Base-by-base conservation (phyloP, 2,113 vertebrate species). In the Pholis gunnellus region DNA sequence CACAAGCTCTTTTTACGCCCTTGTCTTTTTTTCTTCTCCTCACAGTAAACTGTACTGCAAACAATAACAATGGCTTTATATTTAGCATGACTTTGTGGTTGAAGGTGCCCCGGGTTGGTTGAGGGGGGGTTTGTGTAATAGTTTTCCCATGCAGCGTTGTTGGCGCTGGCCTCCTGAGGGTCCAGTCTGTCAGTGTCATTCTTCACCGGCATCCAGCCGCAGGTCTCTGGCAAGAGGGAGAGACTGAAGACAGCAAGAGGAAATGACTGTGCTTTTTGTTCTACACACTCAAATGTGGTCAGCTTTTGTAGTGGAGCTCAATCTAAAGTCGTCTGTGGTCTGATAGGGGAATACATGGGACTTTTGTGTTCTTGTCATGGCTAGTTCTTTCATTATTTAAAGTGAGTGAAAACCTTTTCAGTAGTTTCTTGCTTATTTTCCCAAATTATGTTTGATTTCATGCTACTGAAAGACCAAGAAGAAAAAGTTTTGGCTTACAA, bases 101-200 rank as follows among this genome's bases (percentile, higher is more conserved):
- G 65, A 87, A 88, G 88, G 87, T 87, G 87, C 68, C 89, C 75
- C 64, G 36, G 79, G 89, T 90, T 81, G 74, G 69, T 34, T 40
- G 65, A 48, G 78, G 81, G 40, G 83, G 84, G 79, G 77, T 52
- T 92, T 92, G 87, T 85, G 91, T 91, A 94, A 94, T 83, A 88
- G 81, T 87, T 92, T 93, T 94, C 91, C 88, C 92, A 93, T 84
- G 88, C 69, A 81, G 75, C 25, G 61, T 75, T 92, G 77, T 79
- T 83, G 86, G 84, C 70, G 46, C 64, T 78, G 75, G 83, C 54
- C 78, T 86, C 81, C 73, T 57, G 59, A 89, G 75, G 83, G 79
- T 84, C 83, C 64, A 81, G 77, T 79, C 85, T 91, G 83, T 93
- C 87, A 78, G 67, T 88, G 72, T 89, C 79, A 83, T 88, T 90